Conservation (phyloP, 2,113 vertebrate genomes). For the Girardinichthys multiradiatus region DNA sequence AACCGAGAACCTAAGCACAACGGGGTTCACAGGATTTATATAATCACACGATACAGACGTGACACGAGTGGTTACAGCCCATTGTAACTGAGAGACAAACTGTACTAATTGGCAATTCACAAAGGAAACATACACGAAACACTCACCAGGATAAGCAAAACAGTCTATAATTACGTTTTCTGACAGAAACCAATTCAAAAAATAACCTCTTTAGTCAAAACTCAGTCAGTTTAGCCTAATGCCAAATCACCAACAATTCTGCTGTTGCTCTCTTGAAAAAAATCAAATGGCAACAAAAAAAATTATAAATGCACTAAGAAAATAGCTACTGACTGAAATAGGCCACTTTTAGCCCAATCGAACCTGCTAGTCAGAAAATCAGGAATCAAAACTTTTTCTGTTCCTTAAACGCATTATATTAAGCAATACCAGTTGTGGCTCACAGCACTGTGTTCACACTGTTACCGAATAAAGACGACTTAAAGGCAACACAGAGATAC, state of each 20-base stretch:
- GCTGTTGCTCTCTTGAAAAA: slow-evolving; percentile 1
- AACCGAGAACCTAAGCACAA: slow-evolving; percentile 26
- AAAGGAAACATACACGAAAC: slow-evolving; percentile 12
- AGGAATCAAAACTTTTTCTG: no score
- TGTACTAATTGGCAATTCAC: slow-evolving; percentile 8
- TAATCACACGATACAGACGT: slow-evolving; percentile 29
- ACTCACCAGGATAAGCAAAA: not conserved
- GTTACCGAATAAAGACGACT: not conserved
- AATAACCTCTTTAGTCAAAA: not conserved
- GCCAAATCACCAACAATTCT: not conserved
- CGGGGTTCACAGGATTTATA: slow-evolving; percentile 22
- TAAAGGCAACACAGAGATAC: no score
- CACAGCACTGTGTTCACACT: not conserved
- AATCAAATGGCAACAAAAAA: not conserved
- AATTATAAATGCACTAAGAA: not conserved
- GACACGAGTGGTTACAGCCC: slow-evolving; percentile 20
- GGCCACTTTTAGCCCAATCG: not conserved
- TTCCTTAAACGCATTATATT: not conserved
- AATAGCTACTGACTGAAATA: not conserved
- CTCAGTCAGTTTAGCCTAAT: not conserved
- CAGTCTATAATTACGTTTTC: not conserved
- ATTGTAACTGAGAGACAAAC: slow-evolving; percentile 4
- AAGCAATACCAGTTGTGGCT: not conserved
- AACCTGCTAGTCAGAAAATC: no score
- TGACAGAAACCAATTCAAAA: not conserved